A percentile compares a stretch with the other conserved stretches of the same genome.
Conservation (phyloP, 2,888 invertebrate genomes). For the Hirtodrosophila trivittata region DNA sequence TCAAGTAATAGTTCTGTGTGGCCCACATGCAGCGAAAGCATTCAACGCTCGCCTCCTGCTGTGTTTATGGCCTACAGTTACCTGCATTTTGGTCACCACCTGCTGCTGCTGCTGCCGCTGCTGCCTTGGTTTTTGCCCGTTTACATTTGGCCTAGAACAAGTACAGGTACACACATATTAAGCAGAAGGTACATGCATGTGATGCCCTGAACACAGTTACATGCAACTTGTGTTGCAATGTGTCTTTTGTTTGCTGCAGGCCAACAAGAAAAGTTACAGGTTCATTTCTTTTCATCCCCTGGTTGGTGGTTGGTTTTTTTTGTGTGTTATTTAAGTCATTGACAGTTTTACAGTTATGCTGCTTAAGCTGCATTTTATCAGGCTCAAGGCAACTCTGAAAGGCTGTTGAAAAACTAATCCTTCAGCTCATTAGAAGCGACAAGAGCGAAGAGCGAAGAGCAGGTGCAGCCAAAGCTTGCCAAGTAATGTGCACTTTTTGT, state of each 20-base stretch:
- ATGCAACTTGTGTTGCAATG: conserved; percentile 24
- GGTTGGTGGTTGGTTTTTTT: too few species aligned
- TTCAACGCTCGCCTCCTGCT: conserved; percentile 12
- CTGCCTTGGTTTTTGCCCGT: conserved; percentile 9
- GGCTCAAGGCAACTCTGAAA: conserved; percentile 40
- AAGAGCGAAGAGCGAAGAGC: conserved; percentile 23
- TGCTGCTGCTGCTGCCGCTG: conserved; percentile 16
- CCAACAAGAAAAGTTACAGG: conserved; percentile 46
- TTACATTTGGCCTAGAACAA: conserved; percentile 12
- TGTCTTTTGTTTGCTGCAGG: conserved; percentile 35
- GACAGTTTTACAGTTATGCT: conserved; percentile 17
- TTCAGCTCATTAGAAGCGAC: conserved; percentile 52
- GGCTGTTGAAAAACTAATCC: conserved; percentile 52
- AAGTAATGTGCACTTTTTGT: conserved; percentile 60
- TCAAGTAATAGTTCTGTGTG: conserved; percentile 12
- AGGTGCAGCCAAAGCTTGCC: conserved; percentile 41
- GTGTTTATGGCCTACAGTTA: conserved; percentile 7
- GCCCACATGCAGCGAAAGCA: conserved; percentile 28
- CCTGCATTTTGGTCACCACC: conserved; percentile 18
- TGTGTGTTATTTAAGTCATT: conserved; percentile 26
- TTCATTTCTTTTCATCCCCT: conserved; percentile 21
- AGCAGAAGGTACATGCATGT: neutral
- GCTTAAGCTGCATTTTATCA: conserved; percentile 19
- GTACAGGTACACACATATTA: conserved; percentile 12
- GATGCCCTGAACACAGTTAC: conserved; percentile 16